Evolutionary conservation across 92 coral and sea anemone genomes (phyloP).

Genomic region (Nematostella vectensis): DNA sequence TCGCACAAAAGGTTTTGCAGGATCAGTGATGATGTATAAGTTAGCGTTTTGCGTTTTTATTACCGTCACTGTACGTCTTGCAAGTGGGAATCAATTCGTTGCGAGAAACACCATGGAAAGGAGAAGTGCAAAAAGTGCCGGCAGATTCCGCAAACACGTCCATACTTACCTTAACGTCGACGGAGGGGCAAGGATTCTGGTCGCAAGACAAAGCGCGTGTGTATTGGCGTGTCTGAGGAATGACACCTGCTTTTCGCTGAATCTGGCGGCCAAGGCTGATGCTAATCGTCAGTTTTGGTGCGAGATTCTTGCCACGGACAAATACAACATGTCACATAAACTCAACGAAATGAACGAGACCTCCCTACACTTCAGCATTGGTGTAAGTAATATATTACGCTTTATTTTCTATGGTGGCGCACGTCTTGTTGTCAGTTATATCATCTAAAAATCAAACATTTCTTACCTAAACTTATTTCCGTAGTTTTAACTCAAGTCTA

Average conservation of each 20-base stretch:
- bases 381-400: not conserved
- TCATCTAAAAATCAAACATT: too few relatives aligned
- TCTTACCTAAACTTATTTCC: too few relatives aligned
- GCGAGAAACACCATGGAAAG: too few relatives aligned
- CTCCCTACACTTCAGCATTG: not conserved
- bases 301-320: not conserved
- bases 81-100: too few relatives aligned
- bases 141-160: not conserved
- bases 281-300: not conserved
- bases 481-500: too few relatives aligned
- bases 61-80: too few relatives aligned
- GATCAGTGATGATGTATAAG: too few relatives aligned
- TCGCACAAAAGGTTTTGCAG: too few relatives aligned
- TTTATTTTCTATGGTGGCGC: too few relatives aligned
- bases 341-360: not conserved
- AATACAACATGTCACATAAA: not conserved
- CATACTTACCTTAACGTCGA: not conserved
- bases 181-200: not conserved
- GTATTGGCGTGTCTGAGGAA: not conserved
- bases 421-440: too few relatives aligned
- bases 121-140: too few relatives aligned
- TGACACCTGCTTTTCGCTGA: not conserved
- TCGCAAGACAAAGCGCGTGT: not conserved
- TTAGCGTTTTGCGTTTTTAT: too few relatives aligned
- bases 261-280: not conserved